Evolutionary conservation across 2,888 invertebrate species (phyloP).

Genomic region (Ametastegia equiseti): DNA sequence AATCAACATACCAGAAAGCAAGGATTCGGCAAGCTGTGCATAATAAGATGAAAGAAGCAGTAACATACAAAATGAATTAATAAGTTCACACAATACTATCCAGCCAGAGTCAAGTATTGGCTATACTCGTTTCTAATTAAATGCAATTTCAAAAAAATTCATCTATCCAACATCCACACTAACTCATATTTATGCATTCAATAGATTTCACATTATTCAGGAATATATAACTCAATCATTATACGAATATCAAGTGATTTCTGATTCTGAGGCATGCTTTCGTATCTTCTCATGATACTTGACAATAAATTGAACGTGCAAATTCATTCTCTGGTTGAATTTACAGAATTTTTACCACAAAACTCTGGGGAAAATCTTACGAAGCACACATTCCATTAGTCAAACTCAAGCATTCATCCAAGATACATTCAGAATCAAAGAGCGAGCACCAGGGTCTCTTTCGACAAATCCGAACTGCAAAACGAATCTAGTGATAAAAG

Average conservation of each 20-base stretch:
- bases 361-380: background rate
- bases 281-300: too few species aligned
- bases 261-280: background rate
- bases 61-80: background rate
- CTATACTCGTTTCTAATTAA: background rate
- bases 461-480: background rate
- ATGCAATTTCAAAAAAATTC: background rate
- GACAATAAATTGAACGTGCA: background rate
- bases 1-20: slow-evolving; percentile 13
- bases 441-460: background rate
- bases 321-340: background rate
- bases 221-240: too few species aligned
- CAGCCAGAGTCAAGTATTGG: background rate
- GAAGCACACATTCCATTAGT: background rate
- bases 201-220: background rate
- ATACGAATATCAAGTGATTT: too few species aligned
- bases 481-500: background rate
- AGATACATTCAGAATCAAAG: background rate
- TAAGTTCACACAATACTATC: background rate
- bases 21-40: background rate
- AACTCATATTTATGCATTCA: background rate
- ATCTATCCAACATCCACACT: background rate
- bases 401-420: background rate
- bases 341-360: background rate
- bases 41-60: background rate